Percentiles rank a stretch among this genome's conserved stretches.
Evolutionary conservation across 2,888 invertebrate species (phyloP).

Genomic region (Trypoxylon attenuatum): DNA sequence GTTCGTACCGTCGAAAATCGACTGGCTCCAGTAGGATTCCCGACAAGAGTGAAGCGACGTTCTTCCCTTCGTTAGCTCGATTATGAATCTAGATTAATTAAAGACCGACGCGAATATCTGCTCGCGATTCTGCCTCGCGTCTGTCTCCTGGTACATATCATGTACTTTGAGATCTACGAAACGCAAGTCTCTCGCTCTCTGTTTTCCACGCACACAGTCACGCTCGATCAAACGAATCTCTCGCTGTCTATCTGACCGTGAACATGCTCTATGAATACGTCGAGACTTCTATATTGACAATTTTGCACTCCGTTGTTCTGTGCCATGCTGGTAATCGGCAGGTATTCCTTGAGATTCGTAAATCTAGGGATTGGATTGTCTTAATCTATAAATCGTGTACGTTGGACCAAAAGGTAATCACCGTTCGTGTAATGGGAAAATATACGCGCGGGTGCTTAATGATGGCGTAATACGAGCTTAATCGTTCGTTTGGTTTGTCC

Average conservation of each 20-base stretch:
- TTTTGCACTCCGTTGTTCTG: no score
- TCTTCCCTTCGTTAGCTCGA: no score
- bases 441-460: constrained; percentile 3
- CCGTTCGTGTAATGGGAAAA: constrained; percentile 18
- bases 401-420: constrained; percentile 37
- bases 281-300: no score
- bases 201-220: constrained; percentile 4
- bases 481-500: not conserved
- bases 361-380: constrained; percentile 47
- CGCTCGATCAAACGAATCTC: no score
- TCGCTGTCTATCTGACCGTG: no score
- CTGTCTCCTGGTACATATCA: no score
- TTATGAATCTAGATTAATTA: constrained; percentile 22
- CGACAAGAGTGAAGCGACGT: no score
- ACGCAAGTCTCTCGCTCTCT: not conserved
- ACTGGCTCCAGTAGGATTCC: no score
- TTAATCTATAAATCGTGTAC: constrained; percentile 47
- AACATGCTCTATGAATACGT: no score
- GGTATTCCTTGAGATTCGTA: not conserved
- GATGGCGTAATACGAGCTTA: not conserved
- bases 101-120: constrained; percentile 26
- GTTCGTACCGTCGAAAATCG: no score
- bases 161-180: constrained; percentile 13
- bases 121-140: constrained; percentile 4
- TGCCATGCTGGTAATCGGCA: constrained; percentile 26